Evolutionary conservation across 2,113 vertebrate species (phyloP).

Genomic region (Micromys minutus): DNA sequence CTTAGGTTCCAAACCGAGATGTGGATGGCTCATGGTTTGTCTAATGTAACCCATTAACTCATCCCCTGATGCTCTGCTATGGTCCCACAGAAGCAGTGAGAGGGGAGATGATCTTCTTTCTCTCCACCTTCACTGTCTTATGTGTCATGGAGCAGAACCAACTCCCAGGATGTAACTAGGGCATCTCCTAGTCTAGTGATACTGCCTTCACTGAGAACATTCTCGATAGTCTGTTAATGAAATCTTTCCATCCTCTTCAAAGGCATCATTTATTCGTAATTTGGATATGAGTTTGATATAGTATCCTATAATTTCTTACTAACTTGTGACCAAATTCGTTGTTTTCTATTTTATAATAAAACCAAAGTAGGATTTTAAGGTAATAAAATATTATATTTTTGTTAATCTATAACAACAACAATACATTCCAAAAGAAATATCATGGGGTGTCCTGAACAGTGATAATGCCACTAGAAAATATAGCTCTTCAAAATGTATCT

Average conservation of each 20-base stretch:
- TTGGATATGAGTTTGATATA: not conserved
- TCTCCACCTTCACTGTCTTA: not conserved
- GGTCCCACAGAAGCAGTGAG: not conserved
- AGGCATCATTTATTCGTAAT: not conserved
- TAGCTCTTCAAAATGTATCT: not conserved
- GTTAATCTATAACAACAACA: not conserved
- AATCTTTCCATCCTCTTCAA: slow-evolving; percentile 23
- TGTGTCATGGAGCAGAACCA: not conserved
- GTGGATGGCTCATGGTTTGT: not conserved
- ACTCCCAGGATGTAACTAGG: not conserved
- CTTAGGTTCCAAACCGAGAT: not conserved
- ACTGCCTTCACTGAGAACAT: not conserved
- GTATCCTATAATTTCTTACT: not conserved
- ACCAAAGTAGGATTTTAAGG: slow-evolving; percentile 1
- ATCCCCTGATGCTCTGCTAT: not conserved
- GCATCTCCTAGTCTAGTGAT: not conserved
- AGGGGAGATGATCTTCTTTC: not conserved
- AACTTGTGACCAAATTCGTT: not conserved
- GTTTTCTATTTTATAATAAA: slow-evolving; percentile 32
- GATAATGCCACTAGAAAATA: not conserved
- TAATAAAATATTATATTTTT: not conserved
- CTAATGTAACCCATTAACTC: not conserved
- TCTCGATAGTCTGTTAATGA: not conserved
- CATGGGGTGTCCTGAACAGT: not conserved
- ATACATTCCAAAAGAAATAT: not conserved